Base-by-base conservation (phyloP, 2,113 vertebrate genomes). In the Pampusana beccarii region DNA sequence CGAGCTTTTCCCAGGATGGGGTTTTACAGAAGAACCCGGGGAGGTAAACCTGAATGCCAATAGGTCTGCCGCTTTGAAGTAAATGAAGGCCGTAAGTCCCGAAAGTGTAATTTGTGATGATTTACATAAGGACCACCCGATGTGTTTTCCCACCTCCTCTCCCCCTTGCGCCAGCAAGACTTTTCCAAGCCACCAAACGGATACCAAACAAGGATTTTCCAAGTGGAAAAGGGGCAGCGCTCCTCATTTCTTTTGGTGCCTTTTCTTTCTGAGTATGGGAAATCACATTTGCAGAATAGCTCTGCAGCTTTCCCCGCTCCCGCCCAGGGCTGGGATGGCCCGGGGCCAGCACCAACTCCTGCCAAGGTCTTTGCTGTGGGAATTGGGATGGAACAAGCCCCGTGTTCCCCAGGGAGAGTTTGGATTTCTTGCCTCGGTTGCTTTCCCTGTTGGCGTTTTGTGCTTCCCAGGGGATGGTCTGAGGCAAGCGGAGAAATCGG, bases 391-490 rank as follows among this genome's bases (percentile, higher is more conserved):
- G 77, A 65, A 79, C 3, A 2, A 34, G 24, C 79, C 60, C 79
- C 14, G 19, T 46, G 66, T 48, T 91, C 84, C 80, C 44, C 7
- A 2, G 62, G 13, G 20, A 81, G 20, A 75, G 90, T 67, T 60
- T 33, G 69, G 73, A 40, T 77, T 80, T 53, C 72, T 64, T 48
- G 53, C 83, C 75, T 71, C 4, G 2, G 13, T 54, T 46, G 50
- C 80, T 60, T 31, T 75, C 65, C 26, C 65, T 36, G 11, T 9
- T 20, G 57, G 57, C 24, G 44, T 62, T 70, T 65, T 48, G 31
- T 40, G 75, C 69, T 60, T 36, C 0, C 3, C 10, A 7, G 29
- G 0, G 7, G 58, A 26, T n/a, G 56, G 38, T 44, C n/a, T 1
- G 19, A 83, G 56, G 62, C 33, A 1, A n/a, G 28, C 0, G n/a